phyloP scores from a whole-genome alignment of 2,797 vertebrate genomes.

The Chelon labrosus region DNA sequence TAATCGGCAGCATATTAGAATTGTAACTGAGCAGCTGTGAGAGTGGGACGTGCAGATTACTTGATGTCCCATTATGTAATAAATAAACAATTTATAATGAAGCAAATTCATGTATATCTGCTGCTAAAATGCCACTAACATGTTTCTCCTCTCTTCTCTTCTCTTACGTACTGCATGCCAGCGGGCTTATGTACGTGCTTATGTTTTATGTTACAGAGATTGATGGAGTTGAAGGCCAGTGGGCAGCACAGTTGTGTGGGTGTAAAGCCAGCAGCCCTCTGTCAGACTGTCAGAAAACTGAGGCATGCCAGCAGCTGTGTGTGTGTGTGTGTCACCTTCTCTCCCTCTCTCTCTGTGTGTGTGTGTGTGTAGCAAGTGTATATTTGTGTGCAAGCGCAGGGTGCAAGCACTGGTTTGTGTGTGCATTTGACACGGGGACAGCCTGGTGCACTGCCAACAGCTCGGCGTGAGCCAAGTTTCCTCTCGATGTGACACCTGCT shows the following conservation, averaged over 20 bases:
- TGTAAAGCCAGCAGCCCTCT: constrained; percentile 73
- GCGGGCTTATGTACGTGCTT: constrained; percentile 45
- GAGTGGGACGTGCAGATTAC: constrained; percentile 3
- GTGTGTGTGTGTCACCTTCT: constrained; percentile 32
- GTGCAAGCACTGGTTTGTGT: constrained; percentile 28
- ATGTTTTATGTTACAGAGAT: constrained; percentile 65
- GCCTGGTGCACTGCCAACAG: constrained; percentile 66
- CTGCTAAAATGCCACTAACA: too few relatives aligned
- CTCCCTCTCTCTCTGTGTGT: neutral
- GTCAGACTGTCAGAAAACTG: constrained; percentile 76
- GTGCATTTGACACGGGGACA: constrained; percentile 67
- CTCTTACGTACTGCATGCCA: constrained; percentile 3
- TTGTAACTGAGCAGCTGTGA: constrained; percentile 6
- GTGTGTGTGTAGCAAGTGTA: constrained; percentile 15
- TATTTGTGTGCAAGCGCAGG: constrained; percentile 25
- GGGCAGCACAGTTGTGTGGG: constrained; percentile 67
- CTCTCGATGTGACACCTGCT: constrained; percentile 77
- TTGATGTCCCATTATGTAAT: constrained; percentile 1
- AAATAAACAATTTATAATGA: neutral
- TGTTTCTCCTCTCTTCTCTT: neutral
- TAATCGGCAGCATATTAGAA: neutral
- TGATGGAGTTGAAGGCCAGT: constrained; percentile 69
- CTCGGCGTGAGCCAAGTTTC: constrained; percentile 62
- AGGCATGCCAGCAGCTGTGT: constrained; percentile 68
- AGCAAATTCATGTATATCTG: neutral